Base-by-base conservation (phyloP, 2,888 invertebrate genomes). In the Tipula unca region DNA sequence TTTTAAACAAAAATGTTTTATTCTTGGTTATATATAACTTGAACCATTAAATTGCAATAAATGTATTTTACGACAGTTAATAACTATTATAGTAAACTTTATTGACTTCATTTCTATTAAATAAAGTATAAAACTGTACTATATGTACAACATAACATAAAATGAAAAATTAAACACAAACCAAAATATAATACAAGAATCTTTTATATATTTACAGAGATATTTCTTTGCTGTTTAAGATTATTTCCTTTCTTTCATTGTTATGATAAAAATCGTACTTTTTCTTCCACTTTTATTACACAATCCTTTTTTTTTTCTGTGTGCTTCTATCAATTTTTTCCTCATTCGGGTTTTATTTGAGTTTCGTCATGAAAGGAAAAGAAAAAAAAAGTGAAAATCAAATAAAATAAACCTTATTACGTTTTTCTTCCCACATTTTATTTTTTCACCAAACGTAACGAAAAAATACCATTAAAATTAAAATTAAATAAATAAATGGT, bases 71-170 rank as follows among this genome's bases (percentile, higher is more conserved):
- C 69, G 20, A 69, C 25, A 69, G 69, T 69, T 69, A 69, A 69
- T 69, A 69, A 69, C 25, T 69, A 69, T 69, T 25, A 69, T 69
- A 69, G 69, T 69, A 69, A 69, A 69, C 25, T 69, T 69, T 69
- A 69, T 69, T 69, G 69, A 69, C 69, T 69, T 69, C 69, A 69
- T 69, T 69, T 69, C 69, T 69, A 69, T 69, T 69, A 69, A 69
- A 25, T 69, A 69, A 69, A 69, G 25, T 69, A 69, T 69, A 69
- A 69, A 69, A 69, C 25, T 10, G 69, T 48, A 32, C 1, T 32
- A n/a, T n/a, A n/a, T n/a, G 6, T 48, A 69, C 69, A 4, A 54
- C 48, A 25, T 25, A 69, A 69, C 25, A 69, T 69, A 69, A 69
- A 69, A 69, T 69, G 69, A 69, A 69, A 69, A 69, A 69, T 69